Evolutionary conservation across 2,888 invertebrate species (phyloP), one percentile per base, ranked within the genome.

Genomic region (Calameuta filiformis): DNA sequence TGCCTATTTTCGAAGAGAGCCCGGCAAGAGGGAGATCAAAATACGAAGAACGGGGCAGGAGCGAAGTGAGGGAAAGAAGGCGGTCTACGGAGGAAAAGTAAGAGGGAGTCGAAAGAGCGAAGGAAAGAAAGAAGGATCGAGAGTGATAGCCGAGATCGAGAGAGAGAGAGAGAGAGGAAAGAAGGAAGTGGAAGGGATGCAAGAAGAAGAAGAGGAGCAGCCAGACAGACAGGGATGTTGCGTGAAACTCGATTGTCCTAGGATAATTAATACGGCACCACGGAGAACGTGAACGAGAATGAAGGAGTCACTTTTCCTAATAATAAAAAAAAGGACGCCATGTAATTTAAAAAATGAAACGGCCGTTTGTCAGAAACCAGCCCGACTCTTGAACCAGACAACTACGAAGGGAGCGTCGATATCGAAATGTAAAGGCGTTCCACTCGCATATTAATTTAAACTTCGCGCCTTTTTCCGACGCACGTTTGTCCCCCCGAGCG

Each of bases 1-100:
- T 80, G 79, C 82, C 81, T 81, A 82, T 86, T 86, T 85, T 84
- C 81, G 81, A 86, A 74, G 77, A 79, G 69, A 37, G 68, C 69
- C 68, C 33, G 73, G 74, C 69, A 75, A 34, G 69, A 76, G 68
- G 73, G 75, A 68, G 79, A 75, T 69, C 33, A 75, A 71, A 77
- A 75, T 31, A 31, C 31, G 15, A 56, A 73, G 69, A 74, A 31
- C 74, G 75, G 71, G 69, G 68, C 75, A 75, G 69, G 15, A 73
- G 12, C 71, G 69, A 76, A 37, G 31, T 35, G 68, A 34, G 35
- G 35, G 9, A 75, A 37, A 76, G 69, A 40, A 78, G 69, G 34
- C 33, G 74, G 75, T 77, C 73, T 78, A 71, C 73, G 78, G 68
- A 77, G 30, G 37, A 75, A 73, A 74, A 79, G 77, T 71, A 73